A percentile compares a stretch with the other conserved stretches of the same genome.
phyloP scores from a whole-genome alignment of 2,888 invertebrate species.

The Himalopsyche tibetana region DNA sequence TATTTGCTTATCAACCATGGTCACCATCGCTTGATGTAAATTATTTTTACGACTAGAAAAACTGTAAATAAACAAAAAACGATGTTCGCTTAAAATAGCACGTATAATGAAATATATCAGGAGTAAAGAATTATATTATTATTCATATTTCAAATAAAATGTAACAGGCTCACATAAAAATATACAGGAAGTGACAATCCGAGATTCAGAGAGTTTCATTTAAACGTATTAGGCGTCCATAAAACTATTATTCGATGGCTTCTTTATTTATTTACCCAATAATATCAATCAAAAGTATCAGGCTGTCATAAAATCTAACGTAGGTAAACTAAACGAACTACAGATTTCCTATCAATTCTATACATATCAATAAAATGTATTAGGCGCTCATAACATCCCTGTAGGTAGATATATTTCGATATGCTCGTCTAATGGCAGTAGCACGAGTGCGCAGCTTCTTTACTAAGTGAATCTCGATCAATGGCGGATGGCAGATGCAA shows the following conservation, averaged over 20 bases:
- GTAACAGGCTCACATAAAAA: too few relatives aligned
- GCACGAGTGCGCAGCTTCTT: constrained; percentile 38
- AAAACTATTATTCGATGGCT: background rate
- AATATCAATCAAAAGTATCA: background rate
- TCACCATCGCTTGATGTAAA: too few relatives aligned
- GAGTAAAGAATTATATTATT: too few relatives aligned
- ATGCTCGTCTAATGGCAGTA: constrained; percentile 4
- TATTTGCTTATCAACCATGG: too few relatives aligned
- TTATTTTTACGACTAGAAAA: too few relatives aligned
- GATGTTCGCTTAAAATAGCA: too few relatives aligned
- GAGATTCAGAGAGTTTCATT: too few relatives aligned
- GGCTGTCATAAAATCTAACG: background rate
- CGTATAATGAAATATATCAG: too few relatives aligned
- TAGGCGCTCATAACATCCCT: constrained; percentile 1
- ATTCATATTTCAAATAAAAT: too few relatives aligned
- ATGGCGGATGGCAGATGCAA: constrained; percentile 36
- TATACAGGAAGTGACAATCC: too few relatives aligned
- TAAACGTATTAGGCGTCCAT: background rate
- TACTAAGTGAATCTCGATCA: constrained; percentile 38
- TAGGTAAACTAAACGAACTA: background rate
- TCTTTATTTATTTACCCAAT: too few relatives aligned
- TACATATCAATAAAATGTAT: background rate
- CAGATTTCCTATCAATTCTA: background rate
- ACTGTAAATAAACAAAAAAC: too few relatives aligned
- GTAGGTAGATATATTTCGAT: background rate